Base-by-base conservation (phyloP, 2,888 invertebrate genomes). In the Lobophora halterata region DNA sequence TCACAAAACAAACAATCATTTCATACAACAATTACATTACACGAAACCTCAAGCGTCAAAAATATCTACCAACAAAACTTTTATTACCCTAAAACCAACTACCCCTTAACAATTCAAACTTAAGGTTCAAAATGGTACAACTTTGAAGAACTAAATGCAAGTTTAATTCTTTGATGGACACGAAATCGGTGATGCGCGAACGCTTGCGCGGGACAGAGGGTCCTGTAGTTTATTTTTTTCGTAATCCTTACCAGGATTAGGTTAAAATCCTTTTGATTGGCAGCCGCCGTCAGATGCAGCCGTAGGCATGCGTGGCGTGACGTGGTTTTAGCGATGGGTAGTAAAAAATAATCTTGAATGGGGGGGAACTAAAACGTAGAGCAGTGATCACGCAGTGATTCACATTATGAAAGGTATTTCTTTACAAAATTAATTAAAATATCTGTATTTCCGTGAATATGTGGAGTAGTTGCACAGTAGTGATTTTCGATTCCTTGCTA, bases 211-310 rank as follows among this genome's bases (percentile, higher is more conserved):
- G 74, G 76, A 79, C 79, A 71, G 78, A 79, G 82, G 80, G 80
- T 63, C 70, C 65, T 70, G 68, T 62, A 71, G 79, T 81, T 75
- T 79, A 73, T 85, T 85, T 85, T 85, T 83, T 81, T 71, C 75
- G 19, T 83, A 85, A 86, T 85, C 86, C 85, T 72, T 74, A 73
- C 74, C 75, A 65, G 86, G 86, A 85, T 87, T 85, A 86, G 79
- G 76, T 72, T 73, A 80, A 83, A 83, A 81, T 75, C 79, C 75
- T 71, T 82, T 80, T 86, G 86, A 87, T 79, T 85, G 86, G 85
- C 86, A 85, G 86, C 79, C 79, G 80, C 66, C 80, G 83, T 85
- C 83, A 77, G 76, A 67, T 71, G 79, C 85, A 81, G 69, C 65
- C 53, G 61, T 41, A 50, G 49, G 62, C 58, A 44, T 46, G 54